Conservation (phyloP, 92 coral and sea anemone genomes). For the Desmophyllum pertusum region DNA sequence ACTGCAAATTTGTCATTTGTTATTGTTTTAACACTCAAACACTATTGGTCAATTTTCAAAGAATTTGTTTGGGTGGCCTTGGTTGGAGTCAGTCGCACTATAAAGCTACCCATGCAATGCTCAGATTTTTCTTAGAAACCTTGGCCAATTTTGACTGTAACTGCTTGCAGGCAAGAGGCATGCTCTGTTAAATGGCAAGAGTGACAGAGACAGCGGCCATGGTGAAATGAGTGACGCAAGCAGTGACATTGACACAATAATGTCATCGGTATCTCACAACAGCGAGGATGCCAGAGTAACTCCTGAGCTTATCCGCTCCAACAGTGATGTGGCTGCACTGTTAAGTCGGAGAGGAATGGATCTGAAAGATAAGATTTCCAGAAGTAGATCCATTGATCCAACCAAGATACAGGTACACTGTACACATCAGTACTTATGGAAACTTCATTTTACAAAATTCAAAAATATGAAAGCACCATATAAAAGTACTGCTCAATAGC, state of each 20-base stretch:
- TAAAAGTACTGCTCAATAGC: neutral
- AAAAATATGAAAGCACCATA: too few relatives aligned
- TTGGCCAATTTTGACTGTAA: neutral
- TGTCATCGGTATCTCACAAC: constrained; percentile 62
- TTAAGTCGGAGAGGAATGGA: constrained; percentile 29
- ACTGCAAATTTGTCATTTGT: too few relatives aligned
- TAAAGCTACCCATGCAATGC: too few relatives aligned
- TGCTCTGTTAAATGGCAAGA: constrained; percentile 67
- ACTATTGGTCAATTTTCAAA: too few relatives aligned
- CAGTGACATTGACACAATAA: constrained; percentile 92
- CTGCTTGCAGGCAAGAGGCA: constrained; percentile 52
- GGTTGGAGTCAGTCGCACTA: too few relatives aligned
- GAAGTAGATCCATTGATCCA: constrained; percentile 46
- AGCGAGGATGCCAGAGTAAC: constrained; percentile 32
- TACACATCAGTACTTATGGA: neutral
- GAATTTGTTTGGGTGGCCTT: too few relatives aligned
- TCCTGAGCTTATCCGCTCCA: constrained; percentile 66
- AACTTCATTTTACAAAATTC: too few relatives aligned
- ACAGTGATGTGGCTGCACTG: constrained; percentile 74
- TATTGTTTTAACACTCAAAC: too few relatives aligned
- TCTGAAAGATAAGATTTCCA: constrained; percentile 17
- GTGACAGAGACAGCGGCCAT: constrained; percentile 95
- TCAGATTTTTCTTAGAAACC: too few relatives aligned
- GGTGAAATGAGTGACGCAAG: constrained; percentile 65
- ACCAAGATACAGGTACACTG: constrained; percentile 34